phyloP scores from a whole-genome alignment of 2,113 vertebrate species.

The Balaeniceps rex region DNA sequence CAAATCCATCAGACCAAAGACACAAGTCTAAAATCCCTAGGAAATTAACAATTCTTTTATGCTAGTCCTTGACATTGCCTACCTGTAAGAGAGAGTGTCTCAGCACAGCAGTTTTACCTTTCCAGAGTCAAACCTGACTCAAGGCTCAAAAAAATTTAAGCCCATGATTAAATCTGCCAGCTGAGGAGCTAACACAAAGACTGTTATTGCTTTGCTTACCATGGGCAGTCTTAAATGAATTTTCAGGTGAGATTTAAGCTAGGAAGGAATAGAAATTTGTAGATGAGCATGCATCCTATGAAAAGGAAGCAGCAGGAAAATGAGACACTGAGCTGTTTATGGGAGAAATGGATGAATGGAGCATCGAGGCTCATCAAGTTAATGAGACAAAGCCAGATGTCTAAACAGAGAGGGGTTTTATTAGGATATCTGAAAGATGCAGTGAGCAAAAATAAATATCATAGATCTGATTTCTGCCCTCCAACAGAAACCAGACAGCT shows the following conservation, averaged over 20 bases:
- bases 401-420: constrained; percentile 1
- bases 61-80: neutral
- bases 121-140: neutral
- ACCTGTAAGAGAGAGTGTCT: neutral
- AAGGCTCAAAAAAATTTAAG: neutral
- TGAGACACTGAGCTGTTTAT: neutral
- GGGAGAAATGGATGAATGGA: neutral
- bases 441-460: neutral
- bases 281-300: neutral
- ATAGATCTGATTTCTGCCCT: neutral
- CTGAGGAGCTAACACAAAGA: neutral
- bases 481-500: neutral
- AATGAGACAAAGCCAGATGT: constrained; percentile 5
- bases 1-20: neutral
- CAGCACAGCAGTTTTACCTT: neutral
- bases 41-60: neutral
- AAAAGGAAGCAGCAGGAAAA: neutral
- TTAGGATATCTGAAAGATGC: neutral
- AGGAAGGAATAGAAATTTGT: neutral
- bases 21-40: neutral
- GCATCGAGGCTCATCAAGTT: neutral
- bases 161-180: neutral
- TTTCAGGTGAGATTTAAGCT: neutral
- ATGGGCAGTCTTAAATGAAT: neutral
- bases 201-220: neutral